A percentile compares a stretch with the other conserved stretches of the same genome.
Evolutionary conservation across 2,113 vertebrate genomes (phyloP).

Genomic region (Corythornis cristatus): DNA sequence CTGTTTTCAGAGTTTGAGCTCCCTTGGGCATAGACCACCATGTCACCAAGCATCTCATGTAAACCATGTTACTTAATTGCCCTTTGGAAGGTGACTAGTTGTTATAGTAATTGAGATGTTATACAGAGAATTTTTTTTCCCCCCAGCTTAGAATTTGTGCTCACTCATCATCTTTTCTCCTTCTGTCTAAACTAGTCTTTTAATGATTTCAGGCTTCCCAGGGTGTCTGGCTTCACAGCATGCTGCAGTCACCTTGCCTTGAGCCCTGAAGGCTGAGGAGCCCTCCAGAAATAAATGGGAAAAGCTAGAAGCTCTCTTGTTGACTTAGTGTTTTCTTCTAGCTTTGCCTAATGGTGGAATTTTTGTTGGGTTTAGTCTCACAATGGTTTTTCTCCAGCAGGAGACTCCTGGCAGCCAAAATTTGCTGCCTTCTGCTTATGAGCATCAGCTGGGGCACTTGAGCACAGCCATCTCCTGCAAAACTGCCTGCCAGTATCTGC

Average conservation of each 20-base stretch:
- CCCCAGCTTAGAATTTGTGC: not conserved
- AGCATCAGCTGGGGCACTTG: not conserved
- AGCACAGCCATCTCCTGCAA: not conserved
- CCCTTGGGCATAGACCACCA: not conserved
- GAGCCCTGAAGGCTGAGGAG: not conserved
- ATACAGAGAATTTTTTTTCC: not conserved
- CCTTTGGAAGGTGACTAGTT: not conserved
- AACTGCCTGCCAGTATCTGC: not conserved
- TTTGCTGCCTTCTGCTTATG: not conserved
- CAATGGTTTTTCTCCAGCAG: not conserved
- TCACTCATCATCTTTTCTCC: not conserved
- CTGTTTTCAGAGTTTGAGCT: not conserved
- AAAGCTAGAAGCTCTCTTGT: constrained; percentile 40
- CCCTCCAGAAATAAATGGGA: constrained; percentile 30
- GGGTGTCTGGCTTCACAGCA: not conserved
- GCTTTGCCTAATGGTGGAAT: not conserved
- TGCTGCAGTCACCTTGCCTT: constrained; percentile 50
- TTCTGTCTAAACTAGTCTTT: not conserved
- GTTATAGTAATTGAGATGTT: not conserved
- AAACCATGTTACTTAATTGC: not conserved
- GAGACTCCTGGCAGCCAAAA: not conserved
- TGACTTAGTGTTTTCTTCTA: not conserved
- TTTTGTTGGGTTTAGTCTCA: not conserved
- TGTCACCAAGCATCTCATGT: too few species aligned
- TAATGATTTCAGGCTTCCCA: constrained; percentile 12